Evolutionary conservation across 2,888 invertebrate species (phyloP).

Genomic region (Acronicta aceris): DNA sequence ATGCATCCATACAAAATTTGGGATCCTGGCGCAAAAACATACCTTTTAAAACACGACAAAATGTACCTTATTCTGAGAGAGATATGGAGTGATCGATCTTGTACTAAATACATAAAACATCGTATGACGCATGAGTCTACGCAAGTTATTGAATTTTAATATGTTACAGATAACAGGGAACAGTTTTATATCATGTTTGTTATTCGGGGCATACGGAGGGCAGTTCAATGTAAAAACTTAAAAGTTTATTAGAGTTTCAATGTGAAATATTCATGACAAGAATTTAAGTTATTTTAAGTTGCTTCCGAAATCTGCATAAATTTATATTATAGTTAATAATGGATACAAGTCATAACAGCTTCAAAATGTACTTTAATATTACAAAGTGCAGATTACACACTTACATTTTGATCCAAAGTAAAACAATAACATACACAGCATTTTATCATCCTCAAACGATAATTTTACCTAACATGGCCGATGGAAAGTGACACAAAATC

Average conservation of each 20-base stretch:
- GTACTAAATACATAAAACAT: conserved; percentile 82
- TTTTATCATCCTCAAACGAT: too few relatives aligned
- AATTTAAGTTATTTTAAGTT: conserved; percentile 16
- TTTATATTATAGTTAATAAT: too few relatives aligned
- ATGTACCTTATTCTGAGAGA: conserved; percentile 61
- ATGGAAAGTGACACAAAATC: not conserved
- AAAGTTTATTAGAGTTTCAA: conserved; percentile 35
- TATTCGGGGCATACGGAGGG: conserved; percentile 52
- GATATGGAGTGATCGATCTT: conserved; percentile 60
- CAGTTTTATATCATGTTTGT: conserved; percentile 50
- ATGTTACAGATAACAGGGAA: conserved; percentile 60
- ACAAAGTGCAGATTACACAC: too few relatives aligned
- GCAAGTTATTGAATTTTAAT: conserved; percentile 83
- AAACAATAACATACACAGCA: too few relatives aligned
- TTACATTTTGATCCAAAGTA: too few relatives aligned
- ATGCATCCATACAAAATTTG: conserved; percentile 73
- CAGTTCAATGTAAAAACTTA: conserved; percentile 39
- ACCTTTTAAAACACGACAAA: conserved; percentile 54
- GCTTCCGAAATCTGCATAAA: conserved; percentile 1
- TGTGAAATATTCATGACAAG: conserved; percentile 28
- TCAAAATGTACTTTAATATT: too few relatives aligned
- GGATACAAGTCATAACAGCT: too few relatives aligned
- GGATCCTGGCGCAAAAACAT: conserved; percentile 63
- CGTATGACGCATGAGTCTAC: conserved; percentile 73
- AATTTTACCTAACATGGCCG: not conserved